These are phyloP conservation scores for Orchesella cincta DNA, from an alignment of 1,140 invertebrate genomes.

Conservation along the genomic window DNA sequence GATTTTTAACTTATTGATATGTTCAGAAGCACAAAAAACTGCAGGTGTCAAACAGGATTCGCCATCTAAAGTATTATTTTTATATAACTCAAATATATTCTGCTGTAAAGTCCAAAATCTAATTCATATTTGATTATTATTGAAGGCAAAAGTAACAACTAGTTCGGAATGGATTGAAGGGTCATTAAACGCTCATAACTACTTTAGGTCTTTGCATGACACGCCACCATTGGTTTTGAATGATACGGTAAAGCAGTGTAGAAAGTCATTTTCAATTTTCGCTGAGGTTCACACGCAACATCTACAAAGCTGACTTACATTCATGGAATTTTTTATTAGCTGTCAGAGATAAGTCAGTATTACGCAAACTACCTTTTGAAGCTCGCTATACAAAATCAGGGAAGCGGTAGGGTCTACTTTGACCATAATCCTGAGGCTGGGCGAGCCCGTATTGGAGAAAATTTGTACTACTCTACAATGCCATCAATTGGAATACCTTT, in stretches of 20 bases:
- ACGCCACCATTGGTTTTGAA: conserved; percentile 25
- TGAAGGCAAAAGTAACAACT: conserved; percentile 27
- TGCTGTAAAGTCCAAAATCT: not conserved
- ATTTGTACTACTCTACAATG: conserved; percentile 32
- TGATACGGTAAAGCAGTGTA: conserved; percentile 27
- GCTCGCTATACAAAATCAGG: not conserved
- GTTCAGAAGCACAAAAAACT: too few relatives aligned
- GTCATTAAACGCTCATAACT: conserved; percentile 31
- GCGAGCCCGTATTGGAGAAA: conserved; percentile 33
- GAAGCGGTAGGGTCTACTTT: conserved; percentile 16
- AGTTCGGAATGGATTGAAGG: conserved; percentile 26
- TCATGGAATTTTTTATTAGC: not conserved
- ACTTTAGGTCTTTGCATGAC: conserved; percentile 24
- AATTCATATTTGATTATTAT: not conserved
- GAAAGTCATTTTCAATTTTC: too few relatives aligned
- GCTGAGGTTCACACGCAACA: too few relatives aligned
- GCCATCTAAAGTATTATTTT: too few relatives aligned
- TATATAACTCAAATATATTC: too few relatives aligned
- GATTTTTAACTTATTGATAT: too few relatives aligned
- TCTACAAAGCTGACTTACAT: too few relatives aligned
- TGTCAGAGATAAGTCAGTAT: conserved; percentile 41
- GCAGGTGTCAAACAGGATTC: too few relatives aligned
- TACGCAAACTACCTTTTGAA: conserved; percentile 30
- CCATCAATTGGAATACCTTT: not conserved
- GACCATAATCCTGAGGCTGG: conserved; percentile 31